Evolutionary conservation across 2,888 invertebrate genomes (phyloP).

Genomic region (Microlaimidae sp.): DNA sequence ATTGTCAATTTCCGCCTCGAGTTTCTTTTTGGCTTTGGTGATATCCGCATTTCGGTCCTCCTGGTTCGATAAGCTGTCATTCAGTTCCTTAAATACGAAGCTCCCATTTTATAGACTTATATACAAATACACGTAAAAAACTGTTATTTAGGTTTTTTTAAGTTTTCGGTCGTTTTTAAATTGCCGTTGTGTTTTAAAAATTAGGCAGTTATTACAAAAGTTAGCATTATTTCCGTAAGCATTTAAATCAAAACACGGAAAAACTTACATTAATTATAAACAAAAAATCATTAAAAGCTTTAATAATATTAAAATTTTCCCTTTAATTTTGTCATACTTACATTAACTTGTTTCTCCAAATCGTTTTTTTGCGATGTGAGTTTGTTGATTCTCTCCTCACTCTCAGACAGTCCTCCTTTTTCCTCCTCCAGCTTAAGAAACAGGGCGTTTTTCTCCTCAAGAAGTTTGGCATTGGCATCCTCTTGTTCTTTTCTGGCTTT

Average conservation of each 20-base stretch:
- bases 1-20: conserved; percentile 79
- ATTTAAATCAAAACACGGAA: no score
- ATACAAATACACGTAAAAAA: no score
- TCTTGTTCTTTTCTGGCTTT: conserved; percentile 94
- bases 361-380: conserved; percentile 93
- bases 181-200: no score
- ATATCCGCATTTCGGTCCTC: conserved; percentile 48
- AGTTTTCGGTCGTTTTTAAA: no score
- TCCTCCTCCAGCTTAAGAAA: conserved; percentile 46
- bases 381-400: conserved; percentile 94
- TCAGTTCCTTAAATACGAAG: not conserved
- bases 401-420: conserved; percentile 26
- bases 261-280: no score
- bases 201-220: no score
- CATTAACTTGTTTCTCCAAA: conserved; percentile 59
- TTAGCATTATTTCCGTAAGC: no score
- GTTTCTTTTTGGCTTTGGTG: conserved; percentile 94
- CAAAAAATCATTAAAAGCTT: no score
- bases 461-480: conserved; percentile 47
- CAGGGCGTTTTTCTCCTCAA: conserved; percentile 68
- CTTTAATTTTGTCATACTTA: no score
- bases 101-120: no score
- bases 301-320: no score
- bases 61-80: not conserved
- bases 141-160: no score